These are phyloP conservation scores for pig (Sus scrofa) DNA, from an alignment of 2,113 vertebrate species.

Conservation along the genomic window DNA sequence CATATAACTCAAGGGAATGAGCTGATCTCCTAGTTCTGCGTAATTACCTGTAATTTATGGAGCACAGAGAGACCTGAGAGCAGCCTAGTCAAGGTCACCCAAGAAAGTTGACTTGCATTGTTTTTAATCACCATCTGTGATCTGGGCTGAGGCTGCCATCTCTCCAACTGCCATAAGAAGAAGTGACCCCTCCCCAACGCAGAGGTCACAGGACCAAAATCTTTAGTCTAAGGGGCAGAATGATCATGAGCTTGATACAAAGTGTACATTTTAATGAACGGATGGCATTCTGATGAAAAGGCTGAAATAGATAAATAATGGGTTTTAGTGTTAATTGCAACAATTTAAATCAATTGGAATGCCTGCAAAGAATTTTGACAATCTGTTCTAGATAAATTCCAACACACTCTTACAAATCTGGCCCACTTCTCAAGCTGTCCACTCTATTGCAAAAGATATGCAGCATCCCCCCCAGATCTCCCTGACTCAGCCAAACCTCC, in stretches of 20 bases:
- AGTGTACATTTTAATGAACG: constrained; percentile 31
- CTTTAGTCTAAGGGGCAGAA: not conserved
- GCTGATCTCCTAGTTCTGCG: constrained; percentile 21
- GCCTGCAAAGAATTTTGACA: constrained; percentile 55
- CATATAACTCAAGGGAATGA: constrained; percentile 67
- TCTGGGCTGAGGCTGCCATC: not conserved
- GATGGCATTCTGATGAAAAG: constrained; percentile 31
- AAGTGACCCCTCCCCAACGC: not conserved
- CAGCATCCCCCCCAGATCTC: too few species aligned
- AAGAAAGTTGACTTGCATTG: not conserved
- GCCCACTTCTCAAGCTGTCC: not conserved
- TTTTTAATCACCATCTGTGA: constrained; percentile 61
- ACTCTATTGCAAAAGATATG: not conserved
- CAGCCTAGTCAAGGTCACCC: constrained; percentile 53
- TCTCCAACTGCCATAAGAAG: not conserved
- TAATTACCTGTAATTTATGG: constrained; percentile 74
- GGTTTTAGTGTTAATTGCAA: constrained; percentile 70
- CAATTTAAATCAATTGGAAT: constrained; percentile 70
- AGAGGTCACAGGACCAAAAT: not conserved
- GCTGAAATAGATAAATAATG: constrained; percentile 65
- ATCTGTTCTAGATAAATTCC: constrained; percentile 18
- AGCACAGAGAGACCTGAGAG: constrained; percentile 3
- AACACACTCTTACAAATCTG: not conserved
- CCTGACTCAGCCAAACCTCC: not conserved
- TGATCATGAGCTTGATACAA: not conserved